Conservation (phyloP, 2,888 invertebrate species). For the Drosophila differens region DNA sequence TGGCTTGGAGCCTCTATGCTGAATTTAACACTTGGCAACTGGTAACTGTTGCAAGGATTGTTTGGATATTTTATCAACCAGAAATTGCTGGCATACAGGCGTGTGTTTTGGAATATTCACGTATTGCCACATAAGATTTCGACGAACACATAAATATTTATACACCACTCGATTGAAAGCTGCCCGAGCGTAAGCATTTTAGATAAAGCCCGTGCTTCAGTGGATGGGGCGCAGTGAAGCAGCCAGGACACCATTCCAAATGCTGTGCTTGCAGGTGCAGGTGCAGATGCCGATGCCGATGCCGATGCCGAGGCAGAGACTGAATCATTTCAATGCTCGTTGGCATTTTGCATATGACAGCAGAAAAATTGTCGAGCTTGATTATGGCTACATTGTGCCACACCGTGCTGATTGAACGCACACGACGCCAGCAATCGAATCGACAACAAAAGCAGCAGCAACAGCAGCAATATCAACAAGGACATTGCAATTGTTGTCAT, state of each 20-base stretch:
- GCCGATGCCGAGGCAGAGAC: conserved; percentile 46
- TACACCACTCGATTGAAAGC: conserved; percentile 74
- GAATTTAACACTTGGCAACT: conserved; percentile 68
- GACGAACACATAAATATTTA: conserved; percentile 76
- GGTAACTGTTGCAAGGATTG: conserved; percentile 57
- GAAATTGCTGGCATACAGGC: conserved; percentile 28
- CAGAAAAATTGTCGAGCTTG: conserved; percentile 69
- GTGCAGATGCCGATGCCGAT: conserved; percentile 36
- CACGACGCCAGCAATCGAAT: conserved; percentile 34
- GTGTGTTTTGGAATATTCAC: conserved; percentile 21
- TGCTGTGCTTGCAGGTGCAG: conserved; percentile 11
- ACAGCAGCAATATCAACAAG: conserved; percentile 6
- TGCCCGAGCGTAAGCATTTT: conserved; percentile 83
- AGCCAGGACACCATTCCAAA: conserved; percentile 14
- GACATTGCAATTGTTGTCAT: conserved; percentile 45
- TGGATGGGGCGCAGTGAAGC: not conserved
- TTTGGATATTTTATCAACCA: conserved; percentile 31
- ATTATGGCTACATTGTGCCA: conserved; percentile 53
- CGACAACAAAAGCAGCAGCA: conserved; percentile 19
- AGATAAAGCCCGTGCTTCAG: conserved; percentile 75
- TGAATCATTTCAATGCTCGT: conserved; percentile 30
- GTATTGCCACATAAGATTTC: conserved; percentile 26
- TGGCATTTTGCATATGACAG: conserved; percentile 77
- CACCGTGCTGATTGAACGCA: conserved; percentile 74
- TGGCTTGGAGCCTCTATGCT: conserved; percentile 74